A percentile compares a stretch with the other conserved stretches of the same genome.
phyloP scores from a whole-genome alignment of 1,140 invertebrate genomes.

The Diprion similis region DNA sequence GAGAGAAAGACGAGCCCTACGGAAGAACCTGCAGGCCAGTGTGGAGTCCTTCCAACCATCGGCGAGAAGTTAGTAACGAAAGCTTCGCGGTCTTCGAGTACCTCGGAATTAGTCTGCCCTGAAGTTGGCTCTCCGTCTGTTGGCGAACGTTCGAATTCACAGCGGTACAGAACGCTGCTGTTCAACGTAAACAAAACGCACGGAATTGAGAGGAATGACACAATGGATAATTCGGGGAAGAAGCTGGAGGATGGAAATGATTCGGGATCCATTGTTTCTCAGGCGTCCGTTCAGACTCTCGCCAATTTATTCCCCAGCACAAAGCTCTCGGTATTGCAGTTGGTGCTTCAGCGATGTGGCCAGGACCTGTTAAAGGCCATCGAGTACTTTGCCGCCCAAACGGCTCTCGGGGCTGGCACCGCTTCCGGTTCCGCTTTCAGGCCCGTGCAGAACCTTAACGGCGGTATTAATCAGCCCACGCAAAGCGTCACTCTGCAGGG shows the following conservation, averaged over 20 bases:
- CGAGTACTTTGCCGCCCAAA: slow-evolving; percentile 66
- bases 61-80: background rate
- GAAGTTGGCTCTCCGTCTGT: too few species aligned
- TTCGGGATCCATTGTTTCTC: slow-evolving; percentile 53
- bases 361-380: slow-evolving; percentile 84
- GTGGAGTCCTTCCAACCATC: background rate
- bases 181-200: background rate
- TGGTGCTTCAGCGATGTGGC: slow-evolving; percentile 85
- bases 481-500: background rate
- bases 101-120: too few species aligned
- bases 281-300: slow-evolving; percentile 82
- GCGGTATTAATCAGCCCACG: background rate
- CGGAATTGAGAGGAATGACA: background rate
- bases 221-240: background rate
- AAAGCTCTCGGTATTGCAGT: slow-evolving; percentile 85
- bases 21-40: background rate
- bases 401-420: slow-evolving; percentile 11
- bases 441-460: slow-evolving; percentile 31
- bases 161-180: slow-evolving; percentile 6
- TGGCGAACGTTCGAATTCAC: slow-evolving; percentile 18
- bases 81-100: too few species aligned
- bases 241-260: slow-evolving; percentile 9
- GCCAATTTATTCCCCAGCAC: slow-evolving; percentile 85
- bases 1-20: slow-evolving; percentile 52
- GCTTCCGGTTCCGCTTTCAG: slow-evolving; percentile 40